Percentiles rank a stretch among this genome's conserved stretches.
These are phyloP conservation scores for Drosophila infuscata DNA, from an alignment of 2,888 invertebrate genomes.

Conservation along the genomic window DNA sequence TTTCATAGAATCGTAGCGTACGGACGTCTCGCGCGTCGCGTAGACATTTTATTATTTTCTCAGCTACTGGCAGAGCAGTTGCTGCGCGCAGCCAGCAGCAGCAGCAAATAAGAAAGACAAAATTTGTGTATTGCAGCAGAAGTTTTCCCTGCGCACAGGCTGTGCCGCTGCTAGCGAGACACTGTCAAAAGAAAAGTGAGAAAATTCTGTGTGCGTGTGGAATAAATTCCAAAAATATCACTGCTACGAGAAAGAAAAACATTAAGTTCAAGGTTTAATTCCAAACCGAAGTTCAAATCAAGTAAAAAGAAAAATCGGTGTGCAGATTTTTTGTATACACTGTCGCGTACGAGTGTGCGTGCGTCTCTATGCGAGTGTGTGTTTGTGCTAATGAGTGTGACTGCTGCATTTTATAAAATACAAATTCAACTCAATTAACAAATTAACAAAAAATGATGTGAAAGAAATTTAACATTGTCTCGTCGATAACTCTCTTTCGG, in stretches of 20 bases:
- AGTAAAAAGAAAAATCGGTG: slow-evolving; percentile 54
- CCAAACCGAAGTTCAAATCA: slow-evolving; percentile 49
- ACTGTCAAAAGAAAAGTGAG: slow-evolving; percentile 45
- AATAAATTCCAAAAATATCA: slow-evolving; percentile 16
- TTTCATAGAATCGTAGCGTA: slow-evolving; percentile 55
- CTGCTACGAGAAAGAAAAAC: slow-evolving; percentile 25
- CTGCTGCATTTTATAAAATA: slow-evolving; percentile 25
- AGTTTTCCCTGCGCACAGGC: slow-evolving; percentile 67
- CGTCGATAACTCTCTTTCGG: slow-evolving; percentile 23
- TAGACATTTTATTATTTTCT: slow-evolving; percentile 70
- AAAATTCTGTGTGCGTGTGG: slow-evolving; percentile 23
- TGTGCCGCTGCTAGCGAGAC: slow-evolving; percentile 51
- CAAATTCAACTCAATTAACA: slow-evolving; percentile 34
- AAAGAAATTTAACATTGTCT: slow-evolving; percentile 64
- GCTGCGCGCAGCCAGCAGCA: slow-evolving; percentile 51
- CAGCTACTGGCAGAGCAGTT: slow-evolving; percentile 59
- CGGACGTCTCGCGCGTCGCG: slow-evolving; percentile 69
- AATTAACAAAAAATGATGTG: slow-evolving; percentile 58
- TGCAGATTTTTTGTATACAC: slow-evolving; percentile 81
- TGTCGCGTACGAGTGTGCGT: slow-evolving; percentile 44
- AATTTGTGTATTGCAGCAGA: slow-evolving; percentile 76
- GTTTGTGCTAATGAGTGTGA: slow-evolving; percentile 31
- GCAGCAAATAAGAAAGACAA: slow-evolving; percentile 60
- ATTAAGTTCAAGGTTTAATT: slow-evolving; percentile 62
- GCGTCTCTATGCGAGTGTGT: slow-evolving; percentile 10